Evolutionary conservation across 2,113 vertebrate genomes (phyloP).

Genomic region (Etheostoma spectabile): DNA sequence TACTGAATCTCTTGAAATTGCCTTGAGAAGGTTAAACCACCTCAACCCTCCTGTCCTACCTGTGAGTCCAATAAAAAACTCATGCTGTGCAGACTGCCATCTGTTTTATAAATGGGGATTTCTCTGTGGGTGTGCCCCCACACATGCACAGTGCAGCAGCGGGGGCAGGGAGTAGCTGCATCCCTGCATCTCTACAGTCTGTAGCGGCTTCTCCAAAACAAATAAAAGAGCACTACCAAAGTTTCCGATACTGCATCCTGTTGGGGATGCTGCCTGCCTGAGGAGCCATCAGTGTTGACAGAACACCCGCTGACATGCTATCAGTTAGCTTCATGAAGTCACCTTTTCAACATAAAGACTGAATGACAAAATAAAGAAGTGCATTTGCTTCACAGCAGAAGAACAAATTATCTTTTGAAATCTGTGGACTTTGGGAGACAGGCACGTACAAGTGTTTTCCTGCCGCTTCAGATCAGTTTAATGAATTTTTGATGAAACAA

Average conservation of each 20-base stretch:
- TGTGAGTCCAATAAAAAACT: too few species aligned
- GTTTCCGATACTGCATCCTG: not conserved
- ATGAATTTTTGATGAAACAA: constrained; percentile 12
- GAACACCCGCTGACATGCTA: not conserved
- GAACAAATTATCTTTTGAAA: constrained; percentile 3
- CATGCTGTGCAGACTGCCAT: too few species aligned
- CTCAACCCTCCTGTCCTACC: not conserved
- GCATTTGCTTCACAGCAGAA: not conserved
- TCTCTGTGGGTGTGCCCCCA: too few species aligned
- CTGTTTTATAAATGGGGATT: too few species aligned
- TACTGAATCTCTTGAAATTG: not conserved
- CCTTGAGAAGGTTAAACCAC: not conserved
- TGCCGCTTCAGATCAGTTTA: not conserved
- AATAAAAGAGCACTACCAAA: too few species aligned
- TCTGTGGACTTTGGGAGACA: not conserved
- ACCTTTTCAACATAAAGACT: too few species aligned
- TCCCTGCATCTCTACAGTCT: too few species aligned
- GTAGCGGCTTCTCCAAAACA: too few species aligned
- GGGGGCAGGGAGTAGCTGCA: too few species aligned
- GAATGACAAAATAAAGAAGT: not conserved
- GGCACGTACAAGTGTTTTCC: constrained; percentile 13
- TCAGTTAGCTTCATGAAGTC: not conserved
- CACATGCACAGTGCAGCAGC: too few species aligned
- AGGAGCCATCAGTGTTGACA: not conserved
- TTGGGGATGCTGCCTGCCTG: not conserved